Conservation (phyloP, 2,888 invertebrate genomes). For the Cerastis rubricosa region DNA sequence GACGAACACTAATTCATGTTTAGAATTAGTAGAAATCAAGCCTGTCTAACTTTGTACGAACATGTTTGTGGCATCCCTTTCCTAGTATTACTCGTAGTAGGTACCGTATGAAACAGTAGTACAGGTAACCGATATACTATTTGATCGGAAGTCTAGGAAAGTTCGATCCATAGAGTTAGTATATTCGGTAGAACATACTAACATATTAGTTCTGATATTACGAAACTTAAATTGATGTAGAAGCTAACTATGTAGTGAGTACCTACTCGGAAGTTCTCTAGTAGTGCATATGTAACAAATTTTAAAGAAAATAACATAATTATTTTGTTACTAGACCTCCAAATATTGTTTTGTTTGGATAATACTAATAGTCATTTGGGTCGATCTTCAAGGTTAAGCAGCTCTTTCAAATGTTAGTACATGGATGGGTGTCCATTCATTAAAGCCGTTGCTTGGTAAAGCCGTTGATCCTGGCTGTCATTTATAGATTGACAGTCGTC, state of each 20-base stretch:
- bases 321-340: too few relatives aligned
- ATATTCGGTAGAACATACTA: too few relatives aligned
- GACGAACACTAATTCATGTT: too few relatives aligned
- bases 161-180: neutral
- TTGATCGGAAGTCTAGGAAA: neutral
- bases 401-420: neutral
- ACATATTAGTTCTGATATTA: neutral
- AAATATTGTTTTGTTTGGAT: neutral
- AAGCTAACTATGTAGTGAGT: neutral
- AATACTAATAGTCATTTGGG: neutral
- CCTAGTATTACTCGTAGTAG: neutral
- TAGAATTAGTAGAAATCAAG: neutral
- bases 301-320: too few relatives aligned
- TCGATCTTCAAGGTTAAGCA: neutral
- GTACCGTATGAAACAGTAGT: neutral
- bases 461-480: neutral
- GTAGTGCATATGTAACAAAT: too few relatives aligned
- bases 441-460: neutral
- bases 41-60: neutral
- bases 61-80: neutral
- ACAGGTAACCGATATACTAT: neutral
- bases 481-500: neutral
- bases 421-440: neutral
- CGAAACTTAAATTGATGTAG: slow-evolving; percentile 6
- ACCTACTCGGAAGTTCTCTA: neutral